A percentile compares a stretch with the other conserved stretches of the same genome.
phyloP scores from a whole-genome alignment of 2,113 vertebrate species.

The Mesembrinibis cayennensis region DNA sequence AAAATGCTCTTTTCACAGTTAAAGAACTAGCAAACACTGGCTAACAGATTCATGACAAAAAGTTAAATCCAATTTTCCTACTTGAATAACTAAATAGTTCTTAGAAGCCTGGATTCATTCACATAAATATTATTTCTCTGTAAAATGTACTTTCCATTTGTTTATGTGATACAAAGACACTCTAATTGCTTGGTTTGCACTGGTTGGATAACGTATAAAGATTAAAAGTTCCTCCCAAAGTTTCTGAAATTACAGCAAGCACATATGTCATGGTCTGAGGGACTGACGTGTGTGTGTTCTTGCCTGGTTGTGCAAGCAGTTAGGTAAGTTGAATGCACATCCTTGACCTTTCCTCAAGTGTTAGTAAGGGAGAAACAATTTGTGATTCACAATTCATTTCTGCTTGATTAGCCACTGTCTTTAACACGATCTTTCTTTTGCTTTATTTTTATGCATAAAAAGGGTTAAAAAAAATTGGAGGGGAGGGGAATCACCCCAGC shows the following conservation, averaged over 20 bases:
- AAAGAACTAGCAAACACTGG: not conserved
- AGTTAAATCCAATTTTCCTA: not conserved
- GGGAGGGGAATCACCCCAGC: too few species aligned
- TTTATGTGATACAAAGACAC: not conserved
- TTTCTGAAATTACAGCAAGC: not conserved
- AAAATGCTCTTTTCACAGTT: not conserved
- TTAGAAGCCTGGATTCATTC: not conserved
- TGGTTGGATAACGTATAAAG: not conserved
- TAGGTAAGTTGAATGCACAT: not conserved
- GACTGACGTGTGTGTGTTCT: not conserved
- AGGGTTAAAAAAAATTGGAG: not conserved
- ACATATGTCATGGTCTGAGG: not conserved
- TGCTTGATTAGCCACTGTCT: not conserved
- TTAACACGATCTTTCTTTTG: not conserved
- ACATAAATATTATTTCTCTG: not conserved
- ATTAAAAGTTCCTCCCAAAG: not conserved
- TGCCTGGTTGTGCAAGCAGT: conserved; percentile 31
- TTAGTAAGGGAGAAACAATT: conserved; percentile 16
- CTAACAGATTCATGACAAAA: not conserved
- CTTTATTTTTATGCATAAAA: not conserved
- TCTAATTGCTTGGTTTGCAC: not conserved
- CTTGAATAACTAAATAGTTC: not conserved
- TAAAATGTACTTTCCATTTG: not conserved
- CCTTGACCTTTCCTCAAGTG: conserved; percentile 40
- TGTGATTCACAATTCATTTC: conserved; percentile 8